Evolutionary conservation across 2,797 vertebrate genomes (phyloP), one percentile per base, ranked within the genome.

Genomic region (Enteromius paludinosus): DNA sequence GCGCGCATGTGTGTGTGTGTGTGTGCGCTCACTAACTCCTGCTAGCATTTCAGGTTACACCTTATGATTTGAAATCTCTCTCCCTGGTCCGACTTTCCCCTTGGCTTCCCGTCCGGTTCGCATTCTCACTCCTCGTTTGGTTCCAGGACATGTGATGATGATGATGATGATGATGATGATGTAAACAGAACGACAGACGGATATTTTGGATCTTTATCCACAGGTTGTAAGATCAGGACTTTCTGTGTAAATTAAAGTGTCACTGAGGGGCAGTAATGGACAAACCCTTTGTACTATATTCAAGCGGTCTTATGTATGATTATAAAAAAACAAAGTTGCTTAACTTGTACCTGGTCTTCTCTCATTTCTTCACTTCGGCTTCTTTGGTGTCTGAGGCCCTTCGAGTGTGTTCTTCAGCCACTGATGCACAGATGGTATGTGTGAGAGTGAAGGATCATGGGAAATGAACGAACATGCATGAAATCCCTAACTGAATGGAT

Each of bases 261-360:
- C 96, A 95, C 96, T 95, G 90, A 89, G 87, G 88, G 85, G 86
- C 82, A 87, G 94, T 95, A 92, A 94, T 95, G 94, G 92, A 95
- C 93, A 93, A 94, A 95, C 95, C 96, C 96, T 96, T 96, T 97
- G 96, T 97, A 96, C 96, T 96, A 96, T 96, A 97, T 95, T 96
- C 95, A 96, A 96, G 95, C 96, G 95, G 95, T 96, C 96, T 96
- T 96, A 96, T 96, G 96, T 97, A 96, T 96, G 95, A 96, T 96
- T 81, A 96, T 96, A 96, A 95, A 95, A 96, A 95, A 96, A 95
- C 95, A 96, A 94, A 95, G 94, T 96, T 96, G 94, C 95, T 96
- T 95, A 95, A 96, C 96, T 96, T 96, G 94, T 96, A 92, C 93
- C 95, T 94, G 95, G 94, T 95, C 93, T 95, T 92, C 94, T 95